Conservation (phyloP, 2,888 invertebrate genomes). For the Nysson spinosus region DNA sequence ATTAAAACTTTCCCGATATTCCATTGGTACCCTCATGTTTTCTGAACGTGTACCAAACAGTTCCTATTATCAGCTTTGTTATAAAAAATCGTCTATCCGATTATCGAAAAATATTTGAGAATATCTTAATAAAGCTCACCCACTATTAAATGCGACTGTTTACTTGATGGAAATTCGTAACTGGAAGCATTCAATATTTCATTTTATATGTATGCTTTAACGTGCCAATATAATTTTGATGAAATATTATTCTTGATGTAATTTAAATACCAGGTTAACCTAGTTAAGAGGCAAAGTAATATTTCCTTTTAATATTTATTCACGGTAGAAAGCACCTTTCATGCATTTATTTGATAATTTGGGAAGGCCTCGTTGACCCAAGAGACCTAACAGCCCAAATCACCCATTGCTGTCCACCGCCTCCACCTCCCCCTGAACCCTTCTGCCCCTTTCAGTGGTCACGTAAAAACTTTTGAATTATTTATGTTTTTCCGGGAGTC, state of each 20-base stretch:
- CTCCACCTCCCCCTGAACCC: background rate
- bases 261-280: no score
- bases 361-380: constrained; percentile 52
- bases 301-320: no score
- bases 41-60: constrained; percentile 35
- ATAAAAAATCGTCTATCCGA: constrained; percentile 25
- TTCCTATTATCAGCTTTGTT: background rate
- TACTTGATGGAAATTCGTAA: no score
- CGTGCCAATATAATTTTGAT: no score
- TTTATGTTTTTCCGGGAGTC: constrained; percentile 72
- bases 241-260: no score
- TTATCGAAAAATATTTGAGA: constrained; percentile 64
- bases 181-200: no score
- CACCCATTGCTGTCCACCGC: constrained; percentile 13
- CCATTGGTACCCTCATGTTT: constrained; percentile 49
- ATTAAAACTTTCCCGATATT: constrained; percentile 71
- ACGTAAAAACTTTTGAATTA: constrained; percentile 75
- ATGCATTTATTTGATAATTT: constrained; percentile 69
- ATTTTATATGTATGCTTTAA: no score
- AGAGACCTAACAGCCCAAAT: constrained; percentile 32
- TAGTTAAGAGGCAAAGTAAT: no score
- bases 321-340: constrained; percentile 59
- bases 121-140: no score
- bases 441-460: constrained; percentile 32
- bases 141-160: no score